Evolutionary conservation across 2,797 vertebrate genomes (phyloP).

Genomic region (Florisuga fusca): DNA sequence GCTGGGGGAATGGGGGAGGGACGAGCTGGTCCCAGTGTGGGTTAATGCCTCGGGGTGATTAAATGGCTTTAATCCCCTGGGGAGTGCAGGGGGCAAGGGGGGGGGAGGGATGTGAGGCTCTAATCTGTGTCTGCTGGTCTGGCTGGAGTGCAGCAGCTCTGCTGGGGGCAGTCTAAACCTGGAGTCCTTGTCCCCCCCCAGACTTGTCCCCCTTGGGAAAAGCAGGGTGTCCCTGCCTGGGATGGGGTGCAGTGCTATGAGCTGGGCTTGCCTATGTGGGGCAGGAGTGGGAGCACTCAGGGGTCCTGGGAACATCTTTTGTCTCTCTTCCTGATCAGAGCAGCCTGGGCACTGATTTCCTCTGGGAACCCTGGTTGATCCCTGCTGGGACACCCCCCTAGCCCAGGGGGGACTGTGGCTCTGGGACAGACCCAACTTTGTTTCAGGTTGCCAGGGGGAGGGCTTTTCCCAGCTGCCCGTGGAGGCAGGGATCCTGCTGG

Average conservation of each 20-base stretch:
- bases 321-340: background rate
- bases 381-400: background rate
- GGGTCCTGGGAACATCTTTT: background rate
- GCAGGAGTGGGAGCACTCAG: background rate
- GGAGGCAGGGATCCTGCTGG: background rate
- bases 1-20: background rate
- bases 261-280: background rate
- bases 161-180: background rate
- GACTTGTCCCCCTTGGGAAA: background rate
- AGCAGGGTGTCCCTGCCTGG: background rate
- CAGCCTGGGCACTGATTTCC: background rate
- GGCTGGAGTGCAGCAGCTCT: background rate
- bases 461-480: background rate
- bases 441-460: slow-evolving; percentile 40
- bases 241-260: accelerated
- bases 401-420: background rate
- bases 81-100: background rate
- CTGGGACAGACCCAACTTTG: slow-evolving; percentile 9
- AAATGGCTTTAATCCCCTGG: slow-evolving; percentile 16
- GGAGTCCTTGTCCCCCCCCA: too few relatives aligned
- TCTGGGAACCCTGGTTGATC: background rate
- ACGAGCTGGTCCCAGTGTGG: background rate
- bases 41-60: slow-evolving; percentile 11
- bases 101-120: background rate
- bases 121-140: background rate